phyloP scores from a whole-genome alignment of 1,140 invertebrate genomes.

The Anoplophora glabripennis region DNA sequence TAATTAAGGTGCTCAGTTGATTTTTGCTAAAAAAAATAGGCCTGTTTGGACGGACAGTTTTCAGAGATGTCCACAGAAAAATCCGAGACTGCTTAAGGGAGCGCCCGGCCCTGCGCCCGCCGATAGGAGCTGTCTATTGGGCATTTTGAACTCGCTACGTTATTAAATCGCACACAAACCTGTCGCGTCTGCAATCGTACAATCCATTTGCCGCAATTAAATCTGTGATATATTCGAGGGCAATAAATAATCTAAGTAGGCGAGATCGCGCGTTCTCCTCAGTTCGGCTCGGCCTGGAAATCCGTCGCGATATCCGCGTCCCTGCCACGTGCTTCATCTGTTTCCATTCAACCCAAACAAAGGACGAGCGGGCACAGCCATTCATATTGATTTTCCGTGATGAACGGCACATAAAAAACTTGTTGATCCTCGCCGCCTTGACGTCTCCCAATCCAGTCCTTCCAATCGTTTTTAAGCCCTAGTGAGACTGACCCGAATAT shows the following conservation, averaged over 20 bases:
- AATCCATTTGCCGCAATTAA: constrained; percentile 4
- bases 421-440: constrained; percentile 46
- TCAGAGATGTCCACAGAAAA: no score
- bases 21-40: no score
- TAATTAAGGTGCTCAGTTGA: no score
- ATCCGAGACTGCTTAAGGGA: no score
- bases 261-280: constrained; percentile 3
- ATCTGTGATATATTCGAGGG: constrained; percentile 11
- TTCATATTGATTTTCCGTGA: constrained; percentile 52
- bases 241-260: constrained; percentile 3
- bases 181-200: not conserved
- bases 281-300: constrained; percentile 1
- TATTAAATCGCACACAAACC: not conserved
- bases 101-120: no score
- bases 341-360: constrained; percentile 48
- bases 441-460: not conserved
- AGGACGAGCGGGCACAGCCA: constrained; percentile 45
- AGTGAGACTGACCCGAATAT: not conserved
- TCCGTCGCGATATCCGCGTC: constrained; percentile 30
- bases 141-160: constrained; percentile 6
- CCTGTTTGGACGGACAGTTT: no score
- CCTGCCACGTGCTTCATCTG: constrained; percentile 28
- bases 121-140: constrained; percentile 1
- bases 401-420: constrained; percentile 50
- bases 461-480: not conserved